Evolutionary conservation across 2,888 invertebrate genomes (phyloP), one percentile per base, ranked within the genome.

Genomic region (Ectropis crepuscularia): DNA sequence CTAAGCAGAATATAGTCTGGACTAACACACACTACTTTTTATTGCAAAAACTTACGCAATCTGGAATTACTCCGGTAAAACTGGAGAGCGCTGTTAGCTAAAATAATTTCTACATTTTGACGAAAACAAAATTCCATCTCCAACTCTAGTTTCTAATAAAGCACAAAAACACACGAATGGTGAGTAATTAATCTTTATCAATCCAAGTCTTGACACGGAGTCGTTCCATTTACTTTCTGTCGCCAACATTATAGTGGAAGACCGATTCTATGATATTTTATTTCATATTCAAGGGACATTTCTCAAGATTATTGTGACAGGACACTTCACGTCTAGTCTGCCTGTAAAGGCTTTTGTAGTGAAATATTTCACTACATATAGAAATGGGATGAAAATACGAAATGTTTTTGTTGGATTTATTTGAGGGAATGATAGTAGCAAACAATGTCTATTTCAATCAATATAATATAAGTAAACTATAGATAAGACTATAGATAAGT

Each of bases 281-380:
- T 11, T 43, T 43, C 45, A 57, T 47, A 57, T 49, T 38, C 50
- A 12, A 12, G 48, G 16, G 41, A 61, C 65, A 68, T 70, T 63
- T 65, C 57, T 69, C 67, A 67, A 59, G 67, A 70, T 69, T 72
- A 67, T 57, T 64, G 54, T 64, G 68, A 68, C 65, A 62, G 49
- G 53, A 46, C 53, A 42, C 36, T 38, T 55, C 50, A 59, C 53
- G 38, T 53, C 65, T 61, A 54, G 59, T 49, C 10, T 16, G 45
- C 6, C 46, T 45, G 37, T 6, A 10, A 28, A 12, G 0, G 38
- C 50, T 28, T 51, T 42, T 41, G 16, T 51, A 5, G 51, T 10
- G 2, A 51, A 41, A 51, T 7, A 7, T 41, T n/a, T n/a, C n/a
- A n/a, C n/a, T n/a, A n/a, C n/a, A 4, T 9, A 41, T 41, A 41